phyloP scores from a whole-genome alignment of 2,113 vertebrate species.

The Pollachius pollachius region DNA sequence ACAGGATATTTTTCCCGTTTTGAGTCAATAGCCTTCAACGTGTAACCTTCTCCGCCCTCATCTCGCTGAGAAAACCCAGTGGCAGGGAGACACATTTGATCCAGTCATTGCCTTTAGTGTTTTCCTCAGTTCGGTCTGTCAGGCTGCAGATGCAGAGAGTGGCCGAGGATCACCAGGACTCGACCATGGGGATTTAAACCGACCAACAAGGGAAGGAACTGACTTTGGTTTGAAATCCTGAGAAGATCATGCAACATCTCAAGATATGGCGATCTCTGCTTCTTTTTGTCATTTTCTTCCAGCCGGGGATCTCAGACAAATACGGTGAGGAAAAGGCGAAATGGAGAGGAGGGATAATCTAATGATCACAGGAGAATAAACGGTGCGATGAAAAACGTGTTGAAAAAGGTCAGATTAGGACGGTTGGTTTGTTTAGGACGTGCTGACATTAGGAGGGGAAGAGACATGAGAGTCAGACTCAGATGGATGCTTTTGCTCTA shows the following conservation, averaged over 20 bases:
- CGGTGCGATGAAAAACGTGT: no score
- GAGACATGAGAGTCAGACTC: no score
- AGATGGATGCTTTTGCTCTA: no score
- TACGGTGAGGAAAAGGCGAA: conserved; percentile 53
- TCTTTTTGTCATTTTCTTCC: conserved; percentile 49
- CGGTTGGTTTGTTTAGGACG: no score
- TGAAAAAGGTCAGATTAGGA: no score
- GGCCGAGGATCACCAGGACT: conserved; percentile 7
- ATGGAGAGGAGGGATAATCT: neutral
- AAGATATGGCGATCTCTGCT: conserved; percentile 57
- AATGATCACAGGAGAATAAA: no score
- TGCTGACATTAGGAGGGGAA: no score
- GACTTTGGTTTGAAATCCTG: conserved; percentile 12
- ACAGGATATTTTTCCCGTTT: conserved; percentile 5
- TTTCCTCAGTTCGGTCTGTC: no score
- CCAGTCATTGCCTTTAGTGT: neutral
- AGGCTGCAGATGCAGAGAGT: neutral
- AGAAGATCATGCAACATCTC: conserved; percentile 58
- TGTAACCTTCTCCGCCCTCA: conserved; percentile 27
- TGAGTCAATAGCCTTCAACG: conserved; percentile 26
- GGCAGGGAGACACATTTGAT: conserved; percentile 10
- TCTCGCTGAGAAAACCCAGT: conserved; percentile 10
- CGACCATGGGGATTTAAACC: conserved; percentile 50
- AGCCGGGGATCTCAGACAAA: conserved; percentile 54
- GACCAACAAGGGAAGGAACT: neutral